Evolutionary conservation across 2,797 vertebrate genomes (phyloP).

Genomic region (Onychomys arenicola): DNA sequence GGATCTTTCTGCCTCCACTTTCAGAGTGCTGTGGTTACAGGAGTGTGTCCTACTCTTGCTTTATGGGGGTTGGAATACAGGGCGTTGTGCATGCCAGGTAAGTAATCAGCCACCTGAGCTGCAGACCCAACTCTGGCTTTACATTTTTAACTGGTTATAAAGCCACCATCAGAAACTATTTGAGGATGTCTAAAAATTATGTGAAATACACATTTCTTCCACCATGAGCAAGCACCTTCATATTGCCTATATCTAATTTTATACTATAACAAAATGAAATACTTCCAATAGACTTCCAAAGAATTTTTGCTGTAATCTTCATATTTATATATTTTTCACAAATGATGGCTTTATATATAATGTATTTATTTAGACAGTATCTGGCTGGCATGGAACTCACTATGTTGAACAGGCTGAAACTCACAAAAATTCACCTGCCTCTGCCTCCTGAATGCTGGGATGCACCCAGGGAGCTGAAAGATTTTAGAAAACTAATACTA

Average conservation of each 20-base stretch:
- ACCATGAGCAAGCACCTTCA: background rate
- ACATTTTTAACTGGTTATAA: background rate
- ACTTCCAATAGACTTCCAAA: background rate
- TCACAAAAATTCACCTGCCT: background rate
- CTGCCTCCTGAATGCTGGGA: background rate
- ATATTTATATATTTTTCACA: background rate
- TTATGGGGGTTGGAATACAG: background rate
- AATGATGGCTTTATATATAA: background rate
- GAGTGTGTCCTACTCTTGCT: background rate
- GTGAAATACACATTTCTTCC: conserved; percentile 10
- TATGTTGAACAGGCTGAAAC: background rate
- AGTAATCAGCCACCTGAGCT: background rate
- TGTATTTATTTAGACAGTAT: background rate
- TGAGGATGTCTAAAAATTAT: background rate
- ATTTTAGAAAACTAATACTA: background rate
- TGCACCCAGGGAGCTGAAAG: background rate
- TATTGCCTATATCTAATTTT: background rate
- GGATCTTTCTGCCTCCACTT: no score
- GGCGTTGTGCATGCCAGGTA: no score
- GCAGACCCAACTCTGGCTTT: background rate
- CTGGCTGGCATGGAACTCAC: background rate
- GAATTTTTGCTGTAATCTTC: background rate
- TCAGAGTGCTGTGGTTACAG: background rate
- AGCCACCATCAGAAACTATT: background rate
- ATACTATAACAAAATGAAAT: background rate